A percentile compares a stretch with the other conserved stretches of the same genome.
These are phyloP conservation scores for Cyphomyrmex costatus DNA, from an alignment of 1,140 invertebrate species.

Conservation along the genomic window DNA sequence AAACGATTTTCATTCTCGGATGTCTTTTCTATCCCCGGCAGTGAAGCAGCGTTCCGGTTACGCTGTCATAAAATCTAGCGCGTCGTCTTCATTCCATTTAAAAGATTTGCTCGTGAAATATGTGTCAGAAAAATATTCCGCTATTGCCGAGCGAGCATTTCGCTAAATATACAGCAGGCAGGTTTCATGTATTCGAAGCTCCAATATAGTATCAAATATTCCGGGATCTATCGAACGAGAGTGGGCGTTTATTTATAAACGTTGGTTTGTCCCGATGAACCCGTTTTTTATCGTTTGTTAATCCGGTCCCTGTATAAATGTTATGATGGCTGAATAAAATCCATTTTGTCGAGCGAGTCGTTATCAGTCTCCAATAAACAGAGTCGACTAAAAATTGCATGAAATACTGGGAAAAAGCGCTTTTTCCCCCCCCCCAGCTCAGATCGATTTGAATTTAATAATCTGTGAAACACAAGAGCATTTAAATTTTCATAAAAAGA, in stretches of 20 bases:
- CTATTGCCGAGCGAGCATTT: slow-evolving; percentile 40
- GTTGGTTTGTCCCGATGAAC: slow-evolving; percentile 40
- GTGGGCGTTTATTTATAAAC: slow-evolving; percentile 47
- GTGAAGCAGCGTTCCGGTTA: slow-evolving; percentile 28
- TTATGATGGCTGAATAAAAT: slow-evolving; percentile 43
- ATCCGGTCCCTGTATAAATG: slow-evolving; percentile 49
- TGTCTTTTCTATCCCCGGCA: slow-evolving; percentile 49
- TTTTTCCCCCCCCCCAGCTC: background rate
- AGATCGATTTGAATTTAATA: slow-evolving; percentile 6
- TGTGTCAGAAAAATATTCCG: slow-evolving; percentile 55
- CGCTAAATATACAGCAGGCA: slow-evolving; percentile 43
- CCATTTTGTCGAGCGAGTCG: slow-evolving; percentile 42
- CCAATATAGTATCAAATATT: slow-evolving; percentile 57
- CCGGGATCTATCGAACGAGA: slow-evolving; percentile 29
- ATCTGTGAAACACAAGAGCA: background rate
- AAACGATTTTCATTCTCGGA: slow-evolving; percentile 49
- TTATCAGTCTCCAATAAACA: slow-evolving; percentile 41
- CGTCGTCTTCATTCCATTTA: slow-evolving; percentile 59
- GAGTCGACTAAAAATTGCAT: slow-evolving; percentile 38
- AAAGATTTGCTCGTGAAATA: slow-evolving; percentile 55
- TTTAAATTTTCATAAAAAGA: slow-evolving; percentile 19
- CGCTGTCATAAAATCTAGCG: slow-evolving; percentile 49
- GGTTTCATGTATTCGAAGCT: background rate
- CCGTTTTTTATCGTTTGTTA: slow-evolving; percentile 52
- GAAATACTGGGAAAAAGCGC: slow-evolving; percentile 29